phyloP scores from a whole-genome alignment of 2,797 vertebrate genomes.

The Spinus olivaceus region DNA sequence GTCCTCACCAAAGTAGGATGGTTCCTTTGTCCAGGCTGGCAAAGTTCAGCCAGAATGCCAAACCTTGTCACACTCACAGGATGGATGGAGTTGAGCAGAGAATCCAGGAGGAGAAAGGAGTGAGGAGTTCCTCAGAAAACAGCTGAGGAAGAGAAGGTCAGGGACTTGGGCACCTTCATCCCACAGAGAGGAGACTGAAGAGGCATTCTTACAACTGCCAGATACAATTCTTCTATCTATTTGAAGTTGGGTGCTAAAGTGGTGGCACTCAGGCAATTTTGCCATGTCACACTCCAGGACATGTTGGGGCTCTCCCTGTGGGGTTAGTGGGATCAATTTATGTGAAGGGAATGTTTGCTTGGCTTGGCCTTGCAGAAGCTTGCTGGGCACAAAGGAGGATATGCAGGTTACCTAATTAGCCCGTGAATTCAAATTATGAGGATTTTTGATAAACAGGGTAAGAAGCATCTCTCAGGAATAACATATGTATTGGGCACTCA shows the following conservation, averaged over 20 bases:
- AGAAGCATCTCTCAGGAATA: not conserved
- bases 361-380: not conserved
- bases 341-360: not conserved
- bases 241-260: not conserved
- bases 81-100: not conserved
- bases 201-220: not conserved
- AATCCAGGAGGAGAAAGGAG: not conserved
- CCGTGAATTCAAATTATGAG: not conserved
- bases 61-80: not conserved
- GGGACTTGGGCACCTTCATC: not conserved
- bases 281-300: not conserved
- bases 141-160: not conserved
- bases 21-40: not conserved
- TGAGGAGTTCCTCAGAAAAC: not conserved
- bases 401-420: not conserved
- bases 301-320: rapidly evolving
- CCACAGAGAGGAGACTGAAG: not conserved
- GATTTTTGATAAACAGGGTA: not conserved
- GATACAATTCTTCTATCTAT: no score
- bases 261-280: rapidly evolving
- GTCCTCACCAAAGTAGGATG: not conserved
- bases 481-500: not conserved
- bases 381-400: not conserved
- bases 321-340: not conserved
- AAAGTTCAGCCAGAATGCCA: not conserved